Base-by-base conservation (phyloP, 1,140 invertebrate genomes). In the Caenorhabditis brenneri region DNA sequence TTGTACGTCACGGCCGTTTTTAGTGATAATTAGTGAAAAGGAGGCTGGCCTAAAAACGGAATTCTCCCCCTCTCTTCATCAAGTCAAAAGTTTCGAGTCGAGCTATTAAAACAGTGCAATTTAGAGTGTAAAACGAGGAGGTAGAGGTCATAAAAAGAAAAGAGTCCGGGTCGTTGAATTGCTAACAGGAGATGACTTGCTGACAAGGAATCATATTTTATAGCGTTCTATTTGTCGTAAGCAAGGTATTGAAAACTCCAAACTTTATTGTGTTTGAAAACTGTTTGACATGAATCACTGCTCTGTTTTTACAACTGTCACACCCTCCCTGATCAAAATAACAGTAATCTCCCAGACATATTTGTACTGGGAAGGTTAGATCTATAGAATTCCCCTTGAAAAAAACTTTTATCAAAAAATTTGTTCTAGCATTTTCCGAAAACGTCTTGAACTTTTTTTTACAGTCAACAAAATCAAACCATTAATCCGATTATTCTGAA, bases 1-100 rank as follows among this genome's bases (percentile, higher is more conserved):
- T 6, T 74, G 65, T 74, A 74, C 65, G 65, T 74, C 65, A 74
- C 65, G 10, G 27, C 65, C 65, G 65, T 27, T 74, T 65, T 74
- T 74, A 74, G 36, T 74, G 65, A 74, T 74, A 74, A 74, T 74
- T 74, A 42, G 36, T 74, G 22, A 31, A 65, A 51, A 19, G 58
- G 36, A 36, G 36, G 7, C 24, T 33, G 65, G 36, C 24, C 31
- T 22, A 29, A 74, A 74, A 42, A 24, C 36, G 65, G 36, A 74
- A 42, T 65, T 36, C 12, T 36, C 27, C 27, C 24, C 53, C 31
- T 42, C 39, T 42, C 39, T 19, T 65, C 58, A 65, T 36, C 33
- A 36, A 65, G 60, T 65, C 33, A 74, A 74, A 74, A 22, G 33
- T 42, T 24, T 74, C 48, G 31, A 36, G 31, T 65, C 58, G 36